Percentiles rank a stretch among this genome's conserved stretches.
Conservation (phyloP, 2,113 vertebrate species). For the Eonycteris spelaea region DNA sequence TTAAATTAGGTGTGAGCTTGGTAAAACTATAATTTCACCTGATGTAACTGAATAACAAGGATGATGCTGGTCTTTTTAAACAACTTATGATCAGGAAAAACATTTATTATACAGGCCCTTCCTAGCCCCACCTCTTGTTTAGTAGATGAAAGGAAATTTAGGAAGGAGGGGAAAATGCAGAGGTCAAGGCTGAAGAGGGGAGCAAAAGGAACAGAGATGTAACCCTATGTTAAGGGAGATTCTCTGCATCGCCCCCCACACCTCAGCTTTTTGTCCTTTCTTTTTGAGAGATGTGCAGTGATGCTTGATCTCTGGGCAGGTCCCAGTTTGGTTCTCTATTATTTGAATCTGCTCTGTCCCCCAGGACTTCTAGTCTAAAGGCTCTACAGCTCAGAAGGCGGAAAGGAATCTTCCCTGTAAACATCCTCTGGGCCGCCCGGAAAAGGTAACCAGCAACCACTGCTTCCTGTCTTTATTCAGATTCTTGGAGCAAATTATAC, state of each 20-base stretch:
- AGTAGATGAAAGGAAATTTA: constrained; percentile 4
- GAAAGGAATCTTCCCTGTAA: constrained; percentile 71
- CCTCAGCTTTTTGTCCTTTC: neutral
- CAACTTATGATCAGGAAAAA: constrained; percentile 3
- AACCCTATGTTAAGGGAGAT: neutral
- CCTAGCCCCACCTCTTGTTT: neutral
- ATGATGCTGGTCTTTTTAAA: constrained; percentile 13
- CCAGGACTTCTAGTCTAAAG: constrained; percentile 31
- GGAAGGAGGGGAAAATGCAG: neutral
- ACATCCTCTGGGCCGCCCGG: constrained; percentile 62
- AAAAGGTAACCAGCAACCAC: constrained; percentile 54
- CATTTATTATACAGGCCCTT: neutral
- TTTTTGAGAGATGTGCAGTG: neutral
- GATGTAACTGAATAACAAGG: neutral
- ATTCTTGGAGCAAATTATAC: constrained; percentile 42
- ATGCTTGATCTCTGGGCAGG: neutral
- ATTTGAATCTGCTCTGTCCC: neutral
- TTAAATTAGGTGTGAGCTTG: neutral
- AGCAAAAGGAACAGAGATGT: neutral
- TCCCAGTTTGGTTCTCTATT: neutral
- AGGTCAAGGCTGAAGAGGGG: neutral
- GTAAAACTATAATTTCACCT: neutral
- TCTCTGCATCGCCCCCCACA: accelerated
- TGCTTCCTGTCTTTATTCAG: constrained; percentile 66
- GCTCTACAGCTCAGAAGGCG: constrained; percentile 43